phyloP scores from a whole-genome alignment of 1,140 invertebrate species.

The Scylla paramamosain region DNA sequence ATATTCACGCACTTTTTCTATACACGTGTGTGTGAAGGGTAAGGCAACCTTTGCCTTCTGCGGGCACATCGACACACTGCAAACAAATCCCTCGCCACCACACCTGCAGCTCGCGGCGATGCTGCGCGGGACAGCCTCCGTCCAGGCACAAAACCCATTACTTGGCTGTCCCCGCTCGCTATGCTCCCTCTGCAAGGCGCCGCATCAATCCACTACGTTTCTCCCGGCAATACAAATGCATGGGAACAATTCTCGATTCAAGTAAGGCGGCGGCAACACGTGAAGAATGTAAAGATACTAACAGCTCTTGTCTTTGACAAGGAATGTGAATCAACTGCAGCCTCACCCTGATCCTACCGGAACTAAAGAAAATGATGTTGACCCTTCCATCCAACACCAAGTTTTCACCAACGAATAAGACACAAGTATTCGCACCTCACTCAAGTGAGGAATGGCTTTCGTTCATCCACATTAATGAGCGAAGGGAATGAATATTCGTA shows the following conservation, averaged over 20 bases:
- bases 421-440: no score
- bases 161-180: background rate
- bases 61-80: background rate
- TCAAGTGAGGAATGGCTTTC: no score
- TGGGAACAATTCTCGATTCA: background rate
- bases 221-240: background rate
- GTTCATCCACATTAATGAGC: no score
- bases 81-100: background rate
- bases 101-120: background rate
- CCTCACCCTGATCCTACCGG: background rate
- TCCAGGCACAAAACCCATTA: slow-evolving; percentile 13
- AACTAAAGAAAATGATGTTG: no score
- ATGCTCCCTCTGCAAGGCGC: background rate
- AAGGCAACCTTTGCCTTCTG: background rate
- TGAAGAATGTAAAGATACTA: background rate
- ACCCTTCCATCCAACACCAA: no score
- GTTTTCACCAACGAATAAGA: no score
- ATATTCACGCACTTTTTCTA: no score
- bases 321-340: background rate
- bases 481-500: no score
- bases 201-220: background rate
- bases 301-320: background rate
- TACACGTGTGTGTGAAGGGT: no score
- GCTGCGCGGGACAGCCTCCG: background rate
- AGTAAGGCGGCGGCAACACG: background rate